Evolutionary conservation across 2,113 vertebrate species (phyloP).

Genomic region (Raja brachyura): DNA sequence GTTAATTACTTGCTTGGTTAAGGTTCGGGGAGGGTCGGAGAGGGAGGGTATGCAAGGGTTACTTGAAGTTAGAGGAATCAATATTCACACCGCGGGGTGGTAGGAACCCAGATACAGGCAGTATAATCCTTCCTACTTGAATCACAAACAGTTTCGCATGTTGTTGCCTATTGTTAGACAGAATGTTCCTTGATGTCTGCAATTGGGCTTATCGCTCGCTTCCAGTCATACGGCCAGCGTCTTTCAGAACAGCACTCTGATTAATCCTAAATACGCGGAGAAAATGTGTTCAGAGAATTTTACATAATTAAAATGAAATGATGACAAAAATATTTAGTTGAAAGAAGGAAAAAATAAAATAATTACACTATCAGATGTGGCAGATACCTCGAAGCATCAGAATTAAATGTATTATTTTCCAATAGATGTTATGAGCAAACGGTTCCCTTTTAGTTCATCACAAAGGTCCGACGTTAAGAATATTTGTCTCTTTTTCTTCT

Average conservation of each 20-base stretch:
- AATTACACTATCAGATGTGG: slow-evolving; percentile 5
- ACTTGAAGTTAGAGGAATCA: no score
- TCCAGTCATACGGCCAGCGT: neutral
- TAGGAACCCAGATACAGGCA: neutral
- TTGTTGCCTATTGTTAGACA: slow-evolving; percentile 13
- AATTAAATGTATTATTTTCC: slow-evolving; percentile 5
- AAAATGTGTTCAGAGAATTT: slow-evolving; percentile 14
- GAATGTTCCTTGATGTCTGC: slow-evolving; percentile 4
- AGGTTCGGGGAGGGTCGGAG: no score
- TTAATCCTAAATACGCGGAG: slow-evolving; percentile 22
- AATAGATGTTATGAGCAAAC: neutral
- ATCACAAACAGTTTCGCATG: neutral
- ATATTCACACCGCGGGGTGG: no score
- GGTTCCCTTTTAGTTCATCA: neutral
- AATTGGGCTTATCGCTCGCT: neutral
- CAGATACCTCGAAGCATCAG: neutral
- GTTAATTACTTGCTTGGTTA: no score
- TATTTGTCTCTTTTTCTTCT: no score
- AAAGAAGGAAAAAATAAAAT: neutral
- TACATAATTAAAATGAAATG: slow-evolving; percentile 29
- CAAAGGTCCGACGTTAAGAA: neutral
- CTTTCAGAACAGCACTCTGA: slow-evolving; percentile 5
- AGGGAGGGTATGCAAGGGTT: no score
- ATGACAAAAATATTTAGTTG: slow-evolving; percentile 25
- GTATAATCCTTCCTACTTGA: neutral